A percentile compares a stretch with the other conserved stretches of the same genome.
Conservation (phyloP, 2,797 vertebrate genomes). For the Crypturellus tataupa region DNA sequence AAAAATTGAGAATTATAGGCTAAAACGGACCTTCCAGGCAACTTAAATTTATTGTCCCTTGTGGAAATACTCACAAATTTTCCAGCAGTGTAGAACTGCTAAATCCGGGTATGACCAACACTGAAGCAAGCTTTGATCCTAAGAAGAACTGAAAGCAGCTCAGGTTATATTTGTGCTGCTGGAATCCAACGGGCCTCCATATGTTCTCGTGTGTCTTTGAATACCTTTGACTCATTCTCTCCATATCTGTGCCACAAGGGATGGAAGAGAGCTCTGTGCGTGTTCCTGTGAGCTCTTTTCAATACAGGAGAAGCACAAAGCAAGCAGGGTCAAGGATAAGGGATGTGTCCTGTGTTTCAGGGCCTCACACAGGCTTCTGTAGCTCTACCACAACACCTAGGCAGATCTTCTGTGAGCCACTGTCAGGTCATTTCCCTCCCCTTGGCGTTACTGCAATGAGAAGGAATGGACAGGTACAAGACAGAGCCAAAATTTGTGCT, state of each 20-base stretch:
- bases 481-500: not conserved
- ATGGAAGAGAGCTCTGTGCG: not conserved
- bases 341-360: not conserved
- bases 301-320: not conserved
- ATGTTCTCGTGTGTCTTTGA: not conserved
- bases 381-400: not conserved
- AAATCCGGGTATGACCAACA: not conserved
- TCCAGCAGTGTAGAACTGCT: not conserved
- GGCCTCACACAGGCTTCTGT: not conserved
- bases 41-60: not conserved
- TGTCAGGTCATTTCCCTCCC: not conserved
- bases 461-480: not conserved
- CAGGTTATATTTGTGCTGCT: not conserved
- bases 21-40: not conserved
- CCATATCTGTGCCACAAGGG: not conserved
- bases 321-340: not conserved
- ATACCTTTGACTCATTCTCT: not conserved
- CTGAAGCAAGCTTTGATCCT: not conserved
- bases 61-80: not conserved
- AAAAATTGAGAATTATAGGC: not conserved
- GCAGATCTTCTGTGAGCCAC: not conserved
- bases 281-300: not conserved
- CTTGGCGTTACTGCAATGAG: not conserved
- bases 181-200: not conserved
- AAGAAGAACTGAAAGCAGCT: not conserved